phyloP scores from a whole-genome alignment of 1,140 invertebrate genomes.

The Drosophila trapezifrons region DNA sequence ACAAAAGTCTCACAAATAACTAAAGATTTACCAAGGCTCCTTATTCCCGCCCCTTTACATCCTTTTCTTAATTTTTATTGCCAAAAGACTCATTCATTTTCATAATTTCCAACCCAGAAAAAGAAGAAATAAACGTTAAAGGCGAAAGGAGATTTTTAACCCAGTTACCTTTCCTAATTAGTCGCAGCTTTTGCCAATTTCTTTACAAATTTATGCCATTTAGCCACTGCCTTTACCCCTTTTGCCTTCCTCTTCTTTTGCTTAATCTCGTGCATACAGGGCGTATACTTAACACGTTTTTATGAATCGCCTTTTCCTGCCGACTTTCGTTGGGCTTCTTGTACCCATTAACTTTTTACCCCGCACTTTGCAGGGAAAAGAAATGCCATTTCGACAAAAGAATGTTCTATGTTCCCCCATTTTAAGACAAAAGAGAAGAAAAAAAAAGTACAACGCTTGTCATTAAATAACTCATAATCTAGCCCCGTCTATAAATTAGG shows the following conservation, averaged over 20 bases:
- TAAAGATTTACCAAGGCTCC: background rate
- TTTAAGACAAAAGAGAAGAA: background rate
- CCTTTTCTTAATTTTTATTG: background rate
- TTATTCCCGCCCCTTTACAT: background rate
- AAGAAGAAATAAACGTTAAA: conserved; percentile 20
- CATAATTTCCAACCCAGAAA: background rate
- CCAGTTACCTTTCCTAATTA: conserved; percentile 55
- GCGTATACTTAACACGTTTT: conserved; percentile 55
- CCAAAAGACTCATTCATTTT: conserved; percentile 7
- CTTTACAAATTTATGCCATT: conserved; percentile 54
- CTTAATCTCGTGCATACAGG: conserved; percentile 34
- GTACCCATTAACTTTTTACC: conserved; percentile 12
- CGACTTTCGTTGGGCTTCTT: background rate
- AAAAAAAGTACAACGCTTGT: conserved; percentile 5
- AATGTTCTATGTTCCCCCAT: background rate
- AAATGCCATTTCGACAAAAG: background rate
- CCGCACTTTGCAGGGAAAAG: background rate
- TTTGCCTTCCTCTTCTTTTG: background rate
- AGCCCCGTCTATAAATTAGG: conserved; percentile 18
- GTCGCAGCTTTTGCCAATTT: conserved; percentile 50
- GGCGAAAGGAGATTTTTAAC: conserved; percentile 34
- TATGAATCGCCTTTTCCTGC: conserved; percentile 47
- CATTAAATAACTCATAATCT: conserved; percentile 16
- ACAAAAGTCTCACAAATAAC: background rate
- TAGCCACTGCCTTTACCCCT: conserved; percentile 6